A percentile compares a stretch with the other conserved stretches of the same genome.
These are phyloP conservation scores for Ophion slaviceki DNA, from an alignment of 2,888 invertebrate species.

Conservation along the genomic window DNA sequence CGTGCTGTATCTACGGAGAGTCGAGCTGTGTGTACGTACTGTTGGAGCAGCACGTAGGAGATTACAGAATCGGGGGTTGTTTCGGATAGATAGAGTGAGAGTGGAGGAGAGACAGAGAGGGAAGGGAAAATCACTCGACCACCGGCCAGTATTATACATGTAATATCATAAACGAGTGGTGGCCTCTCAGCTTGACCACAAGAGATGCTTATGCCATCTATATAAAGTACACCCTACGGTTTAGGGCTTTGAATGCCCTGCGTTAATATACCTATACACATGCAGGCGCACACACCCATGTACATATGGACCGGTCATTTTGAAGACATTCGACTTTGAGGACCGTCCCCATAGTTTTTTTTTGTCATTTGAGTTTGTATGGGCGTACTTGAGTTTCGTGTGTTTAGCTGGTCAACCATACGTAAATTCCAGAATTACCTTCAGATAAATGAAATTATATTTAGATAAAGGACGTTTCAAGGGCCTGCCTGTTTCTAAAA, in stretches of 20 bases:
- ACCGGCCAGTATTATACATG: slow-evolving; percentile 76
- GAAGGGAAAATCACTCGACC: slow-evolving; percentile 75
- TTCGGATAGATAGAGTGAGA: slow-evolving; percentile 28
- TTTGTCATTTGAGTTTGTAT: too few species aligned
- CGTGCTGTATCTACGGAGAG: slow-evolving; percentile 82
- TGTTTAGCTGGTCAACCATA: neutral
- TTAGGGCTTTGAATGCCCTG: slow-evolving; percentile 23
- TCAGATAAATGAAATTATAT: neutral
- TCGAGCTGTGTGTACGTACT: slow-evolving; percentile 64
- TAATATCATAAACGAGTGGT: slow-evolving; percentile 80
- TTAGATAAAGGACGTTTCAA: neutral
- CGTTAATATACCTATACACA: slow-evolving; percentile 2
- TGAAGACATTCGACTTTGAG: neutral
- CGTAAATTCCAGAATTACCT: neutral
- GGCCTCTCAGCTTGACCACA: slow-evolving; percentile 72
- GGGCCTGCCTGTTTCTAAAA: neutral
- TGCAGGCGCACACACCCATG: neutral
- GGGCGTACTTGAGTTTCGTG: too few species aligned
- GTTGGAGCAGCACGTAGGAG: slow-evolving; percentile 71
- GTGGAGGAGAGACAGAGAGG: slow-evolving; percentile 57
- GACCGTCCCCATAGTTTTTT: neutral
- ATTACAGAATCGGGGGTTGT: slow-evolving; percentile 73
- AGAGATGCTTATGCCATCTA: slow-evolving; percentile 49
- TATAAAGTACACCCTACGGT: neutral
- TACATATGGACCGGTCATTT: neutral